These are phyloP conservation scores for Acridotheres tristis DNA, from an alignment of 2,797 vertebrate genomes.

Conservation along the genomic window DNA sequence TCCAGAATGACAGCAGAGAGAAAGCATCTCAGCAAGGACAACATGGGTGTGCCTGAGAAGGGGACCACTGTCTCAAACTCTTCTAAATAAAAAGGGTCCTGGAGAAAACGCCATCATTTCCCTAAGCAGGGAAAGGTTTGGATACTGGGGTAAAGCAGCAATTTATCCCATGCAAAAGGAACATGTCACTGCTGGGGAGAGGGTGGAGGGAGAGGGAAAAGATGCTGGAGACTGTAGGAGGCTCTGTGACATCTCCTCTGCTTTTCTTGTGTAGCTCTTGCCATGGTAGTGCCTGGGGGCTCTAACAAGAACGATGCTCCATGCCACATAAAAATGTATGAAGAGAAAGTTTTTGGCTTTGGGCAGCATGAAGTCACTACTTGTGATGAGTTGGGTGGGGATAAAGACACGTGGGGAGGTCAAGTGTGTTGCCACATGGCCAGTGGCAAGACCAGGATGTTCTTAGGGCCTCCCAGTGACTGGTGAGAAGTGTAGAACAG, in stretches of 20 bases:
- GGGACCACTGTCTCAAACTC: background rate
- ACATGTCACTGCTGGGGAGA: background rate
- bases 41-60: background rate
- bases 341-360: background rate
- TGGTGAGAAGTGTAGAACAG: background rate
- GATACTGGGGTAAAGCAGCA: background rate
- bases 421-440: background rate
- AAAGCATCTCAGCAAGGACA: background rate
- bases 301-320: background rate
- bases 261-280: accelerated
- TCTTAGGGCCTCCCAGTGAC: background rate
- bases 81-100: background rate
- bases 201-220: background rate
- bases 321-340: background rate
- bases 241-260: background rate
- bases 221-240: background rate
- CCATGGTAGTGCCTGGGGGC: background rate
- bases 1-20: background rate
- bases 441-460: background rate
- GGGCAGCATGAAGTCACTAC: background rate
- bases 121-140: background rate
- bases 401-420: accelerated
- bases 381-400: background rate
- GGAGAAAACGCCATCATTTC: accelerated
- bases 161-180: background rate